Percentiles rank a stretch among this genome's conserved stretches.
These are phyloP conservation scores for Ranitomeya imitator DNA, from an alignment of 2,113 vertebrate species.

Conservation along the genomic window DNA sequence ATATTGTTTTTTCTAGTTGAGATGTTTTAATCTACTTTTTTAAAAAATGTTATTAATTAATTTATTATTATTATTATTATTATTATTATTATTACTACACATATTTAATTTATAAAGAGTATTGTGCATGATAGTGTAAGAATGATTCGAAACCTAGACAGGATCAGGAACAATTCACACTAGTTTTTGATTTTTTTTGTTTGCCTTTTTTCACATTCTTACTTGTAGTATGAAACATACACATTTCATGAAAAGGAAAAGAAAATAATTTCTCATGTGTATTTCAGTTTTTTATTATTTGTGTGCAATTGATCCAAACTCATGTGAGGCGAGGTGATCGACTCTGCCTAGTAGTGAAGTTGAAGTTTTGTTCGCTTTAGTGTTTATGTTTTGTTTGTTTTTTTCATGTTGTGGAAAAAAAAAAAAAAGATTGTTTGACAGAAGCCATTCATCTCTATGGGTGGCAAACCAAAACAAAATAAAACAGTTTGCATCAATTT, in stretches of 20 bases:
- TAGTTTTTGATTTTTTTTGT: accelerated
- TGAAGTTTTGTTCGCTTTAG: not conserved
- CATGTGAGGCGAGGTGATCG: not conserved
- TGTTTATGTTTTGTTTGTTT: not conserved
- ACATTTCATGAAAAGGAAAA: too few relatives aligned
- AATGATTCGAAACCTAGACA: not conserved
- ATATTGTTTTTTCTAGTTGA: not conserved
- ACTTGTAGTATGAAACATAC: too few relatives aligned
- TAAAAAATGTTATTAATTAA: not conserved
- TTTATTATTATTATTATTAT: not conserved
- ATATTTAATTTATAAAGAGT: not conserved
- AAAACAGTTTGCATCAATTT: not conserved
- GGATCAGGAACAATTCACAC: not conserved
- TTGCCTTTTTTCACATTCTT: not conserved
- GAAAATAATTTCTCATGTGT: too few relatives aligned
- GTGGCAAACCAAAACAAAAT: not conserved
- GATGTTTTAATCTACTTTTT: not conserved
- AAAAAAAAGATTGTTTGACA: not conserved
- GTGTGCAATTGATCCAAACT: not conserved
- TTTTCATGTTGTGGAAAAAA: not conserved
- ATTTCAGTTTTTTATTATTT: not conserved
- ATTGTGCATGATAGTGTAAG: not conserved
- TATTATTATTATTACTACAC: not conserved
- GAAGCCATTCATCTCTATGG: not conserved
- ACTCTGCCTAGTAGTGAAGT: not conserved